phyloP scores from a whole-genome alignment of 2,888 invertebrate species.

The Lasius fuliginosus region DNA sequence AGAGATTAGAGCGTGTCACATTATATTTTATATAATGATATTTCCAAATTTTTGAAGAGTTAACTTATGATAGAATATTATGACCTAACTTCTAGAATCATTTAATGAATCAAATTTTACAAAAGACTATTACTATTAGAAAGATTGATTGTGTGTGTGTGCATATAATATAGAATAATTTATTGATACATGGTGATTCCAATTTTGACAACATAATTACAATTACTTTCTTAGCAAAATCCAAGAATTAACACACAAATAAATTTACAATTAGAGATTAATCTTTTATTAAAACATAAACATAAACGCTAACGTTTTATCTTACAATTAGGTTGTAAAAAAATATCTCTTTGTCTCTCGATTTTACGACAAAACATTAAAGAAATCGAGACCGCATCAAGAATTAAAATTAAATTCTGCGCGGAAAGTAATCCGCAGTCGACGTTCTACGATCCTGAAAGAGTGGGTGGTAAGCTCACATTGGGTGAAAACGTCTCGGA shows the following conservation, averaged over 20 bases:
- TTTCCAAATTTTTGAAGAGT: not conserved
- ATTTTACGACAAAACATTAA: conserved; percentile 29
- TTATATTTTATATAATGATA: conserved; percentile 3
- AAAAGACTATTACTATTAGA: not conserved
- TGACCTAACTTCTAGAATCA: not conserved
- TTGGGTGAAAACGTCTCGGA: conserved; percentile 38
- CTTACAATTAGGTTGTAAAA: not conserved
- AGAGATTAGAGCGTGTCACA: not conserved
- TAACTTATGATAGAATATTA: not conserved
- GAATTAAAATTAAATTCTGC: conserved; percentile 36
- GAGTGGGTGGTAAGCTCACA: conserved; percentile 19
- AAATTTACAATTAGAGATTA: not conserved
- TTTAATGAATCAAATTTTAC: not conserved
- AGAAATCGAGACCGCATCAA: not conserved
- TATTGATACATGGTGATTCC: not conserved
- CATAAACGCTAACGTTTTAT: not conserved
- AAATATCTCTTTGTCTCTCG: not conserved
- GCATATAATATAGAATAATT: not conserved
- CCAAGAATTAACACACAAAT: not conserved
- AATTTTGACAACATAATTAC: not conserved
- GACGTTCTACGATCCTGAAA: conserved; percentile 29
- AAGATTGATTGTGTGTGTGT: not conserved
- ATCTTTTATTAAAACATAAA: not conserved
- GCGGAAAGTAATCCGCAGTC: conserved; percentile 28
- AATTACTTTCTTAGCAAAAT: not conserved